Percentiles rank a stretch among this genome's conserved stretches.
Evolutionary conservation across 1,140 invertebrate species (phyloP).

Genomic region (Drosophila navojoa): DNA sequence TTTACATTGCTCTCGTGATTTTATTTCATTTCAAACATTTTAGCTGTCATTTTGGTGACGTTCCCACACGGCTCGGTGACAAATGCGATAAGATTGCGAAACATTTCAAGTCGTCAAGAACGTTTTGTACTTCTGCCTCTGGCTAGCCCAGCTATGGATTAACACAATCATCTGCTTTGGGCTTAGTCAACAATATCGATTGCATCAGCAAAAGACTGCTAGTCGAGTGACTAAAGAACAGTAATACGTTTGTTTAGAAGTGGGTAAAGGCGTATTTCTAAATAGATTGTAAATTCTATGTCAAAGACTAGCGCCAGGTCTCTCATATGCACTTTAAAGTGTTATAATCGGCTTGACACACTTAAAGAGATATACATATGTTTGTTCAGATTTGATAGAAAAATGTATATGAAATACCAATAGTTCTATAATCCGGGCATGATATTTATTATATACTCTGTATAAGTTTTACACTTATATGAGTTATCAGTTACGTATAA

Average conservation of each 20-base stretch:
- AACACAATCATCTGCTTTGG: too few relatives aligned
- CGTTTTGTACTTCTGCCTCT: background rate
- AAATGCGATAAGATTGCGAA: slow-evolving; percentile 1
- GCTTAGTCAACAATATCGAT: slow-evolving; percentile 8
- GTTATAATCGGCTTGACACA: background rate
- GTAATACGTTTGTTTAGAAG: slow-evolving; percentile 25
- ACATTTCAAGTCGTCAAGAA: too few relatives aligned
- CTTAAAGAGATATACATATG: background rate
- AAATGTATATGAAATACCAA: too few relatives aligned
- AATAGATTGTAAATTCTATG: slow-evolving; percentile 12
- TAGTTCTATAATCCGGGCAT: too few relatives aligned
- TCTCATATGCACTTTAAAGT: background rate
- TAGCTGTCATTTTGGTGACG: slow-evolving; percentile 8
- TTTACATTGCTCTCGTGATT: slow-evolving; percentile 9
- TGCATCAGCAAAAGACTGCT: slow-evolving; percentile 17
- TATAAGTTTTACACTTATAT: too few relatives aligned
- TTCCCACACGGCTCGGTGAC: background rate
- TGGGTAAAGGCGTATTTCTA: background rate
- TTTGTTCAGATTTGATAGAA: too few relatives aligned
- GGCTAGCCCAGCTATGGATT: background rate
- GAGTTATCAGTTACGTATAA: too few relatives aligned
- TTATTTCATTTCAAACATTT: slow-evolving; percentile 1
- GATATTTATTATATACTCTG: too few relatives aligned
- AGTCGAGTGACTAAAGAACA: slow-evolving; percentile 16
- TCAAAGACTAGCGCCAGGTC: slow-evolving; percentile 1